Percentiles rank a stretch among this genome's conserved stretches.
These are phyloP conservation scores for Archilochus colubris DNA, from an alignment of 2,113 vertebrate species.

Conservation along the genomic window DNA sequence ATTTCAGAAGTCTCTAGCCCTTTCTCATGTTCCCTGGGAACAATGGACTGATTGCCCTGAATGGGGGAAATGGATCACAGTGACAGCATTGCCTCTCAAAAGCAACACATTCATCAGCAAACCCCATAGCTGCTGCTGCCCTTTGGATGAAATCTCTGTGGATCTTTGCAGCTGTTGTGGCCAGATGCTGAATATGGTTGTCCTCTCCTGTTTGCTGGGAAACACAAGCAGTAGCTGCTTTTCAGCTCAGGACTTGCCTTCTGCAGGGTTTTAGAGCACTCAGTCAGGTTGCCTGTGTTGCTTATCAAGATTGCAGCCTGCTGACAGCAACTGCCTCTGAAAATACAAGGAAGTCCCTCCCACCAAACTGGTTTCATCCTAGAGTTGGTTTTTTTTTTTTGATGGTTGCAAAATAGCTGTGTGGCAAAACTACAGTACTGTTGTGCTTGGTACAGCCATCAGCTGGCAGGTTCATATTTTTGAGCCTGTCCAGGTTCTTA, in stretches of 20 bases:
- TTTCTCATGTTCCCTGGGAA: not conserved
- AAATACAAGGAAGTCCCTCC: slow-evolving; percentile 41
- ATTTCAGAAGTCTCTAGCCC: not conserved
- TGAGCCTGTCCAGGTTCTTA: not conserved
- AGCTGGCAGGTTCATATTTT: not conserved
- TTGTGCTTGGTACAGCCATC: not conserved
- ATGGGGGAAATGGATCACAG: not conserved
- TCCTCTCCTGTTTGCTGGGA: not conserved
- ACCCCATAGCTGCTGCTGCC: slow-evolving; percentile 18
- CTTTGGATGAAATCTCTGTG: slow-evolving; percentile 3
- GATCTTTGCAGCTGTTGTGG: not conserved
- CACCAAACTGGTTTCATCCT: slow-evolving; percentile 31
- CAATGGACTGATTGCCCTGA: not conserved
- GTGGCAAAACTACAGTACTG: not conserved
- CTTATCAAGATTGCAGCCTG: slow-evolving; percentile 33
- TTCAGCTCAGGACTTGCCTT: slow-evolving; percentile 30
- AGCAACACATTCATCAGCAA: not conserved
- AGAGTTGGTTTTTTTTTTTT: not conserved
- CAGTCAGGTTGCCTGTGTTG: slow-evolving; percentile 7
- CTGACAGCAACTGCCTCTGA: slow-evolving; percentile 45
- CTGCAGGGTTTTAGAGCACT: slow-evolving; percentile 15
- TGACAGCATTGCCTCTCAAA: slow-evolving; percentile 20
- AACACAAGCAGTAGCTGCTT: not conserved
- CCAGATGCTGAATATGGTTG: not conserved
- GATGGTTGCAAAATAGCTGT: slow-evolving; percentile 27